Base-by-base conservation (phyloP, 2,797 vertebrate species). In the Xiphorhynchus erythropygius region DNA sequence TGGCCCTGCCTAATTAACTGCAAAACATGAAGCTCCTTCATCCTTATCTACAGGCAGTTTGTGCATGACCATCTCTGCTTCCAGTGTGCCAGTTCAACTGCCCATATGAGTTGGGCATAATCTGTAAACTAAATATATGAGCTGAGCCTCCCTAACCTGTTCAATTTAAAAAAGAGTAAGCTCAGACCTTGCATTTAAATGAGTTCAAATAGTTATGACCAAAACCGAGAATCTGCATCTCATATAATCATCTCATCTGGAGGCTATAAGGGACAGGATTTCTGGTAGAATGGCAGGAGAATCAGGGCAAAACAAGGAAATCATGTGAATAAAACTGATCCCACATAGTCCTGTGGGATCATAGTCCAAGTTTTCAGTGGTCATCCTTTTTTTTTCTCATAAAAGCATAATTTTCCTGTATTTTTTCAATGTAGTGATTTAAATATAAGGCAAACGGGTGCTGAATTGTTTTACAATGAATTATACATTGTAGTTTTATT, bases 11-110 rank as follows among this genome's bases (percentile, higher is more conserved):
- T 95, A 95, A 93, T 88, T 92, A 94, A 75, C 69, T 24, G 2
- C 68, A 75, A 75, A 84, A 88, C 76, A 91, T 57, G 41, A 94
- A 93, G 94, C 56, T 91, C 44, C 78, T 73, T 65, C 59, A 86
- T 69, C 47, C 73, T 77, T 89, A 57, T 59, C 69, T 67, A 63
- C 0, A 1, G 68, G 64, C 73, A 71, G 33, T 87, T 80, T 62
- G 62, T 59, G 42, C 21, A 3, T 18, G 63, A 65, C 46, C 69
- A 69, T 71, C 57, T 93, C 87, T 84, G 46, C 50, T 91, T 87
- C 69, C 55, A 81, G 6, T 16, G 10, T 57, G 73, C 35, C 75
- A 80, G 14, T 64, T 83, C 62, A 74, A 53, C 22, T 74, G 64
- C 41, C 89, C 13, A 11, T 49, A 15, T 24, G 30, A 75, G 16